Evolutionary conservation across 2,113 vertebrate species (phyloP).

Genomic region (Capreolus pygargus): DNA sequence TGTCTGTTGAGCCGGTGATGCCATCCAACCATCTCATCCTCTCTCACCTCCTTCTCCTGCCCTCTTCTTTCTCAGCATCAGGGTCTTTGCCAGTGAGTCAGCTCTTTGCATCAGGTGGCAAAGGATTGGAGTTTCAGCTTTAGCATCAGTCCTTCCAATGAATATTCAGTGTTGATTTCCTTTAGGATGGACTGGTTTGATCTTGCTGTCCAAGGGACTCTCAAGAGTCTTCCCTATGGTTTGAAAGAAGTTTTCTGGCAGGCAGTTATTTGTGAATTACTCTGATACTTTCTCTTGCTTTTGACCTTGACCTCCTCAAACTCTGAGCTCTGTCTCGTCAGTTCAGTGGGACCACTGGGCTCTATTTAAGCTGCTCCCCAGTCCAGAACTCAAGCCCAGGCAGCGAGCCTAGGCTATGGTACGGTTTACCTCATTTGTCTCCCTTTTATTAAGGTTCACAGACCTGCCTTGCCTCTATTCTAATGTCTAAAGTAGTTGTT

Average conservation of each 20-base stretch:
- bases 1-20: not conserved
- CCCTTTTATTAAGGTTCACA: not conserved
- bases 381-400: not conserved
- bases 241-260: not conserved
- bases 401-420: accelerated
- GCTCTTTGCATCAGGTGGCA: not conserved
- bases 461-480: not conserved
- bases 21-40: not conserved
- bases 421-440: not conserved
- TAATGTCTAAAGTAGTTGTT: not conserved
- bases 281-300: not conserved
- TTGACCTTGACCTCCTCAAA: not conserved
- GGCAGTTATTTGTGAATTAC: not conserved
- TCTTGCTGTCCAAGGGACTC: not conserved
- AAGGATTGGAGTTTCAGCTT: not conserved
- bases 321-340: not conserved
- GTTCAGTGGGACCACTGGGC: not conserved
- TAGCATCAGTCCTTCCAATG: not conserved
- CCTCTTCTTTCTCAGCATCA: not conserved
- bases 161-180: not conserved
- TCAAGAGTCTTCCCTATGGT: not conserved
- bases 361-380: not conserved
- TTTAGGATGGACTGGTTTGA: not conserved
- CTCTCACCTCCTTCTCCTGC: not conserved
- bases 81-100: not conserved